phyloP scores from a whole-genome alignment of 37 sponge, comb jelly and placozoan species.

The Petrosia ficiformis region DNA sequence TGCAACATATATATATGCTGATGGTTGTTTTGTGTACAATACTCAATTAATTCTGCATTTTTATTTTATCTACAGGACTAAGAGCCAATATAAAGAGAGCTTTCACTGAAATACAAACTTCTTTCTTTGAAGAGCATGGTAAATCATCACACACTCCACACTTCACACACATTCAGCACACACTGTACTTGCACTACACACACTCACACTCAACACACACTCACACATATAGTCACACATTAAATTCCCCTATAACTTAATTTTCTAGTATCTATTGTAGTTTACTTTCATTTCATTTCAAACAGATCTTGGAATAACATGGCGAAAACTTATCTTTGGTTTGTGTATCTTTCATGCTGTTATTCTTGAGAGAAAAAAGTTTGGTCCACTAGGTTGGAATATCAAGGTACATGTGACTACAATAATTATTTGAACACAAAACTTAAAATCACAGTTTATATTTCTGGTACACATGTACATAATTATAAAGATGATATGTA shows the following conservation, averaged over 20 bases:
- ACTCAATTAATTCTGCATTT: neutral
- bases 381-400: conserved; percentile 99
- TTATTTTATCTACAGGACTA: conserved; percentile 49
- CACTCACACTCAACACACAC: too few relatives aligned
- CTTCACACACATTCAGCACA: too few relatives aligned
- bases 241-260: too few relatives aligned
- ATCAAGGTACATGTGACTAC: conserved; percentile 84
- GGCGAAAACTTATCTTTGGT: conserved; percentile 96
- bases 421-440: neutral
- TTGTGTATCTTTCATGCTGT: conserved; percentile 98
- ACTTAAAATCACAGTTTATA: neutral
- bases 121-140: conserved; percentile 93
- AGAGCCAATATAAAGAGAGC: conserved; percentile 91
- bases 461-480: too few relatives aligned
- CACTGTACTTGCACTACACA: too few relatives aligned
- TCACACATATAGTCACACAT: too few relatives aligned
- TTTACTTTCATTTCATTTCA: neutral
- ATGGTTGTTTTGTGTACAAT: too few relatives aligned
- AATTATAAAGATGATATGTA: too few relatives aligned
- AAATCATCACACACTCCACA: too few relatives aligned
- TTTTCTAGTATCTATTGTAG: neutral
- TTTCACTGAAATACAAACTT: conserved; percentile 82
- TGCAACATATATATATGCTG: neutral
- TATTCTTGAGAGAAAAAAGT: conserved; percentile 97
- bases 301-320: conserved; percentile 67